Percentiles rank a stretch among this genome's conserved stretches.
These are phyloP conservation scores for Palythoa caribaeorum DNA, from an alignment of 92 coral and sea anemone species.

Conservation along the genomic window DNA sequence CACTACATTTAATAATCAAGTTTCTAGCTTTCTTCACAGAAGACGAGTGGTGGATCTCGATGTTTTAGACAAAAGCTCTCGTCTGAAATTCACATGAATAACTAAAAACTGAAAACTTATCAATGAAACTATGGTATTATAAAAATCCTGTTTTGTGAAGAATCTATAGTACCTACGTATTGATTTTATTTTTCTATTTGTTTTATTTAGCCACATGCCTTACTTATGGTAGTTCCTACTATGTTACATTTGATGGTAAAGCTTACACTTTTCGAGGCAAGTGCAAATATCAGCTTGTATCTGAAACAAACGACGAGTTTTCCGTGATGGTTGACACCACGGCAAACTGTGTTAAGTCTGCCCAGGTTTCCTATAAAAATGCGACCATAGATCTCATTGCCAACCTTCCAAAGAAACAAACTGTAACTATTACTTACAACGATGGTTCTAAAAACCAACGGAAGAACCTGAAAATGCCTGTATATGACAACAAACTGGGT, in stretches of 20 bases:
- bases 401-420: not conserved
- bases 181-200: not conserved
- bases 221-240: constrained; percentile 51
- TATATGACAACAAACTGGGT: constrained; percentile 5
- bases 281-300: constrained; percentile 49
- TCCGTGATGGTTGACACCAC: constrained; percentile 47
- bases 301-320: constrained; percentile 34
- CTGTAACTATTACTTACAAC: not conserved
- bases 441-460: not conserved
- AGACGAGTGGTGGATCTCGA: no score
- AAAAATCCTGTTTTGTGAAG: not conserved
- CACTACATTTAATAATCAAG: no score
- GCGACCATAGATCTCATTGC: constrained; percentile 26
- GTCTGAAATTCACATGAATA: no score
- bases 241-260: constrained; percentile 58
- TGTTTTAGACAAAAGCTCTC: no score
- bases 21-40: no score
- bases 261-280: constrained; percentile 51
- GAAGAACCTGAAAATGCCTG: not conserved
- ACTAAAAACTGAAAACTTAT: not conserved
- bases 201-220: constrained; percentile 38
- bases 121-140: not conserved
- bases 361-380: constrained; percentile 33
- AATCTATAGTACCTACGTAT: not conserved
- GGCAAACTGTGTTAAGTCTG: constrained; percentile 44